Evolutionary conservation across 2,797 vertebrate species (phyloP).

Genomic region (Antrozous pallidus): DNA sequence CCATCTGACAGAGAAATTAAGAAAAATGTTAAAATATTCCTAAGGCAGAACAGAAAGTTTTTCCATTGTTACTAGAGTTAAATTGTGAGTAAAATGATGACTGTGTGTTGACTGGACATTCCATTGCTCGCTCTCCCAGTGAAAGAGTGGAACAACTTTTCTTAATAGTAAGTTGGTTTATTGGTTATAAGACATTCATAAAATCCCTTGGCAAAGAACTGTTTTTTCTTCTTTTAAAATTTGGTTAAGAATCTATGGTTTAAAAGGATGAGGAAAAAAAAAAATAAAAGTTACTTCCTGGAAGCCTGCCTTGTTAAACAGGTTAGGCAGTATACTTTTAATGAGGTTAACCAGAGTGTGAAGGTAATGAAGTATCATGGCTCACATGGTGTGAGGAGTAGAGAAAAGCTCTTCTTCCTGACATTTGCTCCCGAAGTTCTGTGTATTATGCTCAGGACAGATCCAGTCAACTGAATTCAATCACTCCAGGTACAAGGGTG

Average conservation of each 20-base stretch:
- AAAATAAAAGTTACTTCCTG: constrained; percentile 31
- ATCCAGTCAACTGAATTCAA: not conserved
- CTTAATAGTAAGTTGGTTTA: constrained; percentile 46
- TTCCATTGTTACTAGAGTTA: not conserved
- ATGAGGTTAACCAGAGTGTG: constrained; percentile 12
- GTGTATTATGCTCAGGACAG: not conserved
- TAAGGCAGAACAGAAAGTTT: not conserved
- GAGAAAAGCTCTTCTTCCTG: not conserved
- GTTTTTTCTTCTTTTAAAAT: constrained; percentile 50
- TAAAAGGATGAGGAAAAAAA: not conserved
- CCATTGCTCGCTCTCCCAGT: not conserved
- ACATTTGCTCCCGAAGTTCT: not conserved
- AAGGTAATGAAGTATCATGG: constrained; percentile 15
- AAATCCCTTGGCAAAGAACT: constrained; percentile 51
- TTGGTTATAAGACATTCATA: not conserved
- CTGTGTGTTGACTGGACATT: not conserved
- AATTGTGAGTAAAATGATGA: constrained; percentile 18
- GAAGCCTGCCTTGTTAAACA: constrained; percentile 35
- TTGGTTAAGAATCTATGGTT: constrained; percentile 53
- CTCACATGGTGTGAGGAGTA: not conserved
- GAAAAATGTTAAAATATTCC: constrained; percentile 10
- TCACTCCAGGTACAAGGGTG: not conserved
- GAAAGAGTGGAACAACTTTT: constrained; percentile 1
- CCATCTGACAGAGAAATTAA: constrained; percentile 42
- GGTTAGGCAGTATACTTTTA: constrained; percentile 45